Evolutionary conservation across 2,113 vertebrate species (phyloP), one percentile per base, ranked within the genome.

Genomic region (Lophius piscatorius): DNA sequence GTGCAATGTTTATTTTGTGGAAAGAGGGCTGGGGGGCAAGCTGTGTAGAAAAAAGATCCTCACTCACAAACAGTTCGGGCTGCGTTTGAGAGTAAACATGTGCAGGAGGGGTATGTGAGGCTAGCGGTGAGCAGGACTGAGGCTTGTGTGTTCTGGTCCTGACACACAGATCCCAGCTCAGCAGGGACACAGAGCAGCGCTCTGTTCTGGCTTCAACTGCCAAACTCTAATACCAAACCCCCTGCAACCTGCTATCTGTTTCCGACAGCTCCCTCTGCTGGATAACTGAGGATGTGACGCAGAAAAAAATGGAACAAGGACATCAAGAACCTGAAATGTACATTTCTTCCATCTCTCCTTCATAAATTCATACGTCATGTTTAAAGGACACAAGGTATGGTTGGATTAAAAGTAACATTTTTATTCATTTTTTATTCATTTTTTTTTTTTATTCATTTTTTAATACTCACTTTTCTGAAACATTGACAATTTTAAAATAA

Each of bases 1-100:
- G 87, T 80, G 87, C 86, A 82, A 83, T 91, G 88, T 92, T 91
- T 91, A 87, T 91, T 88, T 90, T 87, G 84, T 54, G 56, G 83
- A 74, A 71, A 74, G 74, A 59, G 71, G 78, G 48, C 51, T 48
- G 65, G 79, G 61, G 56, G 40, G 62, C 22, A 18, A 39, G 61
- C 18, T 13, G 51, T 40, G 42, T 34, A 72, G 55, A 76, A 80
- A 83, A 88, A 85, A 81, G 72, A 84, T 67, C 70, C 80, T 81
- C 80, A 85, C 82, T 87, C 70, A 87, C 79, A 89, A 89, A 89
- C 85, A 86, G 81, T 81, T 78, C 62, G 80, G 81, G 65, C 80
- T 54, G 79, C 55, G 41, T 59, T 76, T 1, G 38, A 83, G 78
- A 60, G 86, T 89, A 89, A 91, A 91, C 85, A 91, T 78, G 57